Conservation (phyloP, 2,113 vertebrate genomes). For the Vanacampus margaritifer region DNA sequence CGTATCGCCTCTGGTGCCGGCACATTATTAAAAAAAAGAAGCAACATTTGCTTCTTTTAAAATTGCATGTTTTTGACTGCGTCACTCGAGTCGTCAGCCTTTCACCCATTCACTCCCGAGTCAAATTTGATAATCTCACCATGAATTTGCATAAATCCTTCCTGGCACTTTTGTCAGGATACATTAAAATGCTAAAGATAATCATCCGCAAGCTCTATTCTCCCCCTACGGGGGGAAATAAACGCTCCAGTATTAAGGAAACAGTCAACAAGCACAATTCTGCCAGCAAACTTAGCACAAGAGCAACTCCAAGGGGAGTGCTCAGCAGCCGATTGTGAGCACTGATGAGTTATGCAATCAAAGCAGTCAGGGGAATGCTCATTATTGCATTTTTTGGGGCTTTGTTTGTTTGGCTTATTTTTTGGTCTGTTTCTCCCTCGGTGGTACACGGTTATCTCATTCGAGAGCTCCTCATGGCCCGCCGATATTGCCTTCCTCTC, state of each 20-base stretch:
- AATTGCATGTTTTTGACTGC: not conserved
- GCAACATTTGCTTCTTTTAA: constrained; percentile 5
- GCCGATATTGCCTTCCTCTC: constrained; percentile 24
- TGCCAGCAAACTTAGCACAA: constrained; percentile 48
- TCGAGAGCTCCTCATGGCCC: constrained; percentile 30
- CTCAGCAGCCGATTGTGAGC: constrained; percentile 48
- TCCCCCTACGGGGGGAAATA: not conserved
- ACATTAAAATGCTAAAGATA: constrained; percentile 25
- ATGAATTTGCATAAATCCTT: constrained; percentile 10
- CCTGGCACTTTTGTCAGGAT: constrained; percentile 6
- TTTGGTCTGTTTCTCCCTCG: constrained; percentile 38
- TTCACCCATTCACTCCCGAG: constrained; percentile 3
- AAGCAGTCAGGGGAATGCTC: constrained; percentile 64
- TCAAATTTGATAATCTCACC: constrained; percentile 12
- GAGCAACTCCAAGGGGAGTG: constrained; percentile 43
- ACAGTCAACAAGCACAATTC: constrained; percentile 32
- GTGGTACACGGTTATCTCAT: constrained; percentile 39
- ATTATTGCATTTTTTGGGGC: constrained; percentile 53
- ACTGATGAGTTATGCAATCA: constrained; percentile 64
- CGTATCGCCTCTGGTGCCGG: not conserved
- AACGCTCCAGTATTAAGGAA: constrained; percentile 5
- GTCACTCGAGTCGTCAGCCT: not conserved
- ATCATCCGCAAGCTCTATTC: constrained; percentile 26
- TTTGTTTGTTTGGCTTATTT: constrained; percentile 47
- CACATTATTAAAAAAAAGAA: constrained; percentile 4